Evolutionary conservation across 2,888 invertebrate species (phyloP).

Genomic region (Homarus gammarus): DNA sequence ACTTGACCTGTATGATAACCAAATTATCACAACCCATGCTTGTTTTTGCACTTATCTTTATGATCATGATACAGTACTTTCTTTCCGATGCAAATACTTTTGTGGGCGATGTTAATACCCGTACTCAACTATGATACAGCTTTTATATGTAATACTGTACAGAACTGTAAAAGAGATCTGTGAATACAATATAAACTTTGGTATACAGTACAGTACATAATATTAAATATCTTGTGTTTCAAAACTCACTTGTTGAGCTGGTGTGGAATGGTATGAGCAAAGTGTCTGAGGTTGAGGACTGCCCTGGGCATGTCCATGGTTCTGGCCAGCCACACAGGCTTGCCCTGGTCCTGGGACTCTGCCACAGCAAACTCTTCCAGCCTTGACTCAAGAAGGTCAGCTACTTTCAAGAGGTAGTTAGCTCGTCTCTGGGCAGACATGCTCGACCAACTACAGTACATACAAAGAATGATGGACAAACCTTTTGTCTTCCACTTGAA

Average conservation of each 20-base stretch:
- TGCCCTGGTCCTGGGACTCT: conserved; percentile 82
- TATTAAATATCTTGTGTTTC: background rate
- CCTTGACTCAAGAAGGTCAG: conserved; percentile 81
- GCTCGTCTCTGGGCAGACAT: conserved; percentile 79
- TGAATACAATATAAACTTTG: no score
- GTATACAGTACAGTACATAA: no score
- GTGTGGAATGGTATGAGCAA: conserved; percentile 80
- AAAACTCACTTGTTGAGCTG: conserved; percentile 77
- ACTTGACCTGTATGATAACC: conserved; percentile 74
- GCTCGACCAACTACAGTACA: conserved; percentile 81
- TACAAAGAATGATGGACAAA: no score
- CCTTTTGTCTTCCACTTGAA: no score
- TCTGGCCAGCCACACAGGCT: conserved; percentile 81
- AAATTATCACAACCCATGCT: background rate
- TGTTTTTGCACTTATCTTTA: no score
- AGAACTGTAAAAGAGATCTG: no score
- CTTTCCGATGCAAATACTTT: no score
- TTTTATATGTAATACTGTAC: no score
- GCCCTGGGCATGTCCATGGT: conserved; percentile 82
- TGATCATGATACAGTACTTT: no score
- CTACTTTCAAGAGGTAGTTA: conserved; percentile 80
- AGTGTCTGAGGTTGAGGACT: conserved; percentile 81
- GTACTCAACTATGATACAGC: no score
- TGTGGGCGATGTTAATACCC: no score
- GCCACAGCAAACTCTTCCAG: conserved; percentile 80